A percentile compares a stretch with the other conserved stretches of the same genome.
Evolutionary conservation across 2,888 invertebrate species (phyloP).

Genomic region (Dryomyza anilis): DNA sequence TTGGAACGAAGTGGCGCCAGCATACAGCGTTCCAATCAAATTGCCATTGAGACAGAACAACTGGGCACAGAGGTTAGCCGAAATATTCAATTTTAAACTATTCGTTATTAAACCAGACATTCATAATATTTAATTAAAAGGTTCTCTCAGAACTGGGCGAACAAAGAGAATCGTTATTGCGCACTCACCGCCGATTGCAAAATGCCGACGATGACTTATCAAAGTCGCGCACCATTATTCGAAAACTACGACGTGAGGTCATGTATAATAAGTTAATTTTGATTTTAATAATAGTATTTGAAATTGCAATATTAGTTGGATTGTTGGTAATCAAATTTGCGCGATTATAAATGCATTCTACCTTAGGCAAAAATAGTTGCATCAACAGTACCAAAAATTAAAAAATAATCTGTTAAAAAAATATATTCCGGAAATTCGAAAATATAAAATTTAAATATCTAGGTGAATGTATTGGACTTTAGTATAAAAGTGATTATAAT

Average conservation of each 20-base stretch:
- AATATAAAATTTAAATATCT: too few relatives aligned
- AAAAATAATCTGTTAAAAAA: neutral
- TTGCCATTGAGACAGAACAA: constrained; percentile 80
- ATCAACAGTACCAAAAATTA: too few relatives aligned
- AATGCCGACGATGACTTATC: constrained; percentile 75
- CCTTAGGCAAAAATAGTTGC: neutral
- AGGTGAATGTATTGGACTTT: too few relatives aligned
- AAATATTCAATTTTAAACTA: neutral
- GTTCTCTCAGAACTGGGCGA: constrained; percentile 76
- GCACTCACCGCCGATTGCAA: constrained; percentile 70
- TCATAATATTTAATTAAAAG: constrained; percentile 37
- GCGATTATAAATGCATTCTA: constrained; percentile 10
- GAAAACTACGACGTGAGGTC: constrained; percentile 71
- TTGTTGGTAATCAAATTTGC: constrained; percentile 69
- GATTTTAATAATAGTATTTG: constrained; percentile 74
- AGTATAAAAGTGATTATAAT: too few relatives aligned
- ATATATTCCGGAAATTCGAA: too few relatives aligned
- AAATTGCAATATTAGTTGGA: constrained; percentile 69
- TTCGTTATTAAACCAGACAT: neutral
- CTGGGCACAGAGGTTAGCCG: constrained; percentile 69
- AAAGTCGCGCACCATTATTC: constrained; percentile 69
- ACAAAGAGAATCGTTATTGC: constrained; percentile 75
- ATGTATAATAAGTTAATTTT: constrained; percentile 78
- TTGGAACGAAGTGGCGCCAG: constrained; percentile 66
- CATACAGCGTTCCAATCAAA: constrained; percentile 71